Conservation (phyloP, 2,888 invertebrate genomes). For the Cantharis nigra region DNA sequence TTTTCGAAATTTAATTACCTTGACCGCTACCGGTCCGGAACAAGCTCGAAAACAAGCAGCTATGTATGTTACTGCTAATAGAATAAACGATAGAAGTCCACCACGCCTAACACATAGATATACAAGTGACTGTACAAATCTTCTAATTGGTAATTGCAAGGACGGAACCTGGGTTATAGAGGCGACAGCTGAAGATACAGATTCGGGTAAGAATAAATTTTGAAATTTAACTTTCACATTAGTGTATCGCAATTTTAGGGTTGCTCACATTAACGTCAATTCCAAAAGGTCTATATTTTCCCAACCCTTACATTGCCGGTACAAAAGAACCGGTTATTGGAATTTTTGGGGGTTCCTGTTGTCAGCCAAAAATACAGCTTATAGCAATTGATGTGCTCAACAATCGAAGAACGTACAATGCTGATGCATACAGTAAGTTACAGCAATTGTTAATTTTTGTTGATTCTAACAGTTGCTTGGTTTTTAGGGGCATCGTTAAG, state of each 20-base stretch:
- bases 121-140: conserved; percentile 55
- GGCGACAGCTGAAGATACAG: conserved; percentile 67
- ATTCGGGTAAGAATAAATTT: conserved; percentile 59
- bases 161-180: conserved; percentile 73
- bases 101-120: conserved; percentile 48
- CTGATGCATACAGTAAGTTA: conserved; percentile 62
- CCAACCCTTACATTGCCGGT: conserved; percentile 68
- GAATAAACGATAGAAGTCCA: conserved; percentile 36
- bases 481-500: conserved; percentile 46
- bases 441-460: neutral
- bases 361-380: conserved; percentile 68
- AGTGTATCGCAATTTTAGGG: conserved; percentile 52
- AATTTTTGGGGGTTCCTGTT: conserved; percentile 74
- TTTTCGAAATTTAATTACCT: conserved; percentile 66
- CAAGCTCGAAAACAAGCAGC: conserved; percentile 53
- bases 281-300: conserved; percentile 66
- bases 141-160: conserved; percentile 61
- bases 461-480: neutral
- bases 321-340: conserved; percentile 68
- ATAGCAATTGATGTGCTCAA: conserved; percentile 69
- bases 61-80: conserved; percentile 52
- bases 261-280: conserved; percentile 63
- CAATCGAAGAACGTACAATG: conserved; percentile 65
- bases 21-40: conserved; percentile 59
- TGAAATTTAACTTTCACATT: too few relatives aligned